Evolutionary conservation across 2,113 vertebrate genomes (phyloP).

Genomic region (Osmerus mordax): DNA sequence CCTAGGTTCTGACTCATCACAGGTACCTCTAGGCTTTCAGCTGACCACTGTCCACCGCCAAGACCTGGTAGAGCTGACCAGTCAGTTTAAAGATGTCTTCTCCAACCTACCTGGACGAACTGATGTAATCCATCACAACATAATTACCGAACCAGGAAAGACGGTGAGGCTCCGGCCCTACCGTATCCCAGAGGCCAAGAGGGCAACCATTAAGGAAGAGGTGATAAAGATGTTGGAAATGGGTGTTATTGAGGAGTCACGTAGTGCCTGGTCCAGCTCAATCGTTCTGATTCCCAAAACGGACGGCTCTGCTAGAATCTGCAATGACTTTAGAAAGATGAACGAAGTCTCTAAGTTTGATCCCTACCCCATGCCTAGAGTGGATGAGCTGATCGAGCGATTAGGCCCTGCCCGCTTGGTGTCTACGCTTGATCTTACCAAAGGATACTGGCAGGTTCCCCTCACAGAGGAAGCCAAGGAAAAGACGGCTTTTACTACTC

Average conservation of each 20-base stretch:
- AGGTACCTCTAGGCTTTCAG: neutral
- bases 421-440: constrained; percentile 15
- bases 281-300: neutral
- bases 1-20: neutral
- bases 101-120: neutral
- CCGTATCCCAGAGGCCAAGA: neutral
- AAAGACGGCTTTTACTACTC: constrained; percentile 9
- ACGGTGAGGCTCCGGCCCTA: neutral
- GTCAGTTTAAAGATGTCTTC: neutral
- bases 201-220: neutral
- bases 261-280: neutral
- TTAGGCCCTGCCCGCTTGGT: neutral
- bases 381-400: neutral
- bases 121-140: neutral
- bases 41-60: neutral
- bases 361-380: neutral
- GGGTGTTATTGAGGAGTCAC: neutral
- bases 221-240: neutral
- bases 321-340: neutral
- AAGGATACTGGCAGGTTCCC: neutral
- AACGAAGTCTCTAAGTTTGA: neutral
- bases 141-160: neutral
- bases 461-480: neutral
- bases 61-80: neutral
- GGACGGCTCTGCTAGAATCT: neutral